These are phyloP conservation scores for Dolichoris vasculosae DNA, from an alignment of 1,140 invertebrate genomes.

Conservation along the genomic window DNA sequence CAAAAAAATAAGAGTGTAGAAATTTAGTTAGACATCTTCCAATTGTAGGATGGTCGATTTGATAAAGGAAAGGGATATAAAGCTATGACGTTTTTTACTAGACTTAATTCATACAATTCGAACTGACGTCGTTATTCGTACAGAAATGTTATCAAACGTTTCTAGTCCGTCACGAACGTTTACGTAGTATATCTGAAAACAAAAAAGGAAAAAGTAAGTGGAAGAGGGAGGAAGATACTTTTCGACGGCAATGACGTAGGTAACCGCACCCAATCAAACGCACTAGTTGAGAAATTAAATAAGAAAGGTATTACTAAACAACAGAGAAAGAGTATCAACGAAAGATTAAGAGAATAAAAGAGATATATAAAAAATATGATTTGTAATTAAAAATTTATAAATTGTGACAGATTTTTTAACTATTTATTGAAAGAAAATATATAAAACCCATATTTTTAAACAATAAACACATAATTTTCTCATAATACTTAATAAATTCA, in stretches of 20 bases:
- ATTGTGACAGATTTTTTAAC: too few species aligned
- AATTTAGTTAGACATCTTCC: too few species aligned
- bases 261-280: conserved; percentile 42
- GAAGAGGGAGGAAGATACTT: background rate
- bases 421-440: too few species aligned
- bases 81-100: background rate
- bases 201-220: background rate
- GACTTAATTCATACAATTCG: conserved; percentile 3
- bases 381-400: too few species aligned
- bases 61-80: background rate
- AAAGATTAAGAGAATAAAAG: too few species aligned
- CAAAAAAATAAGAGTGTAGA: too few species aligned
- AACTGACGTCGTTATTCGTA: conserved; percentile 22
- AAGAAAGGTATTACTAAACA: too few species aligned
- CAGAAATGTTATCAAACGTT: background rate
- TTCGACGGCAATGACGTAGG: conserved; percentile 45
- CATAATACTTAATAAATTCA: background rate
- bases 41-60: too few species aligned
- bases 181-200: background rate
- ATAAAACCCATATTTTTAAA: too few species aligned
- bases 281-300: background rate
- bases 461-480: background rate
- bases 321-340: too few species aligned
- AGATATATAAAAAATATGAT: too few species aligned
- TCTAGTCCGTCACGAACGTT: background rate